phyloP scores from a whole-genome alignment of 35 echinoderm and acorn worm species.

The Apostichopus japonicus region DNA sequence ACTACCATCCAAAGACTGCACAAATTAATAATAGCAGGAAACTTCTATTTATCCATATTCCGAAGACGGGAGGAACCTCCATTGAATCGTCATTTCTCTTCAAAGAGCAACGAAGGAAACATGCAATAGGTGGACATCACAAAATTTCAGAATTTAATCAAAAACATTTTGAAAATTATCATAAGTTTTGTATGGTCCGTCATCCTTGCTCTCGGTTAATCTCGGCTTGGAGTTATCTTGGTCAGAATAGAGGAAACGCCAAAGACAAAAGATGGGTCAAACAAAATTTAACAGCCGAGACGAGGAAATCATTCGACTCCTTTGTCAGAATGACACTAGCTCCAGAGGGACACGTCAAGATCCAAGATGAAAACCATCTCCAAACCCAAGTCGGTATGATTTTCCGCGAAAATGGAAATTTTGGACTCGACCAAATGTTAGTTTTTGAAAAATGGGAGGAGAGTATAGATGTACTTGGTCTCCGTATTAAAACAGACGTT shows the following conservation, averaged over 20 bases:
- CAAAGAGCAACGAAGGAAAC: neutral
- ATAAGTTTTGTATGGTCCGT: slow-evolving; percentile 31
- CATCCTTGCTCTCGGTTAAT: slow-evolving; percentile 28
- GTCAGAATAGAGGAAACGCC: neutral
- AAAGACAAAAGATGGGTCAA: neutral
- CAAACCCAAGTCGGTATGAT: slow-evolving; percentile 40
- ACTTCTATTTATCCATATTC: slow-evolving; percentile 5
- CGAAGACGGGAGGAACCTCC: neutral
- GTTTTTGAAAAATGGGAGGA: slow-evolving; percentile 41
- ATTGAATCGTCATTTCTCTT: slow-evolving; percentile 28
- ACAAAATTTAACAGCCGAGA: neutral
- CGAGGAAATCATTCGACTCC: neutral
- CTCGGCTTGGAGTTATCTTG: neutral
- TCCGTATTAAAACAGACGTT: neutral
- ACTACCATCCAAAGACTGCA: no score
- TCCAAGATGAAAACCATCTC: neutral
- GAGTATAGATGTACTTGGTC: neutral
- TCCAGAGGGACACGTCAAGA: neutral
- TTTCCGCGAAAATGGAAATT: neutral
- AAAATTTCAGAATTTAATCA: slow-evolving; percentile 2
- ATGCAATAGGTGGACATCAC: slow-evolving; percentile 8
- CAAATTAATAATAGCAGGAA: no score
- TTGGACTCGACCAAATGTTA: slow-evolving; percentile 36
- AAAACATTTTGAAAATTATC: slow-evolving; percentile 4
- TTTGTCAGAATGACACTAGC: neutral